Conservation (phyloP, 53 echinoderm and acorn worm species). For the Echinarachnius parma region DNA sequence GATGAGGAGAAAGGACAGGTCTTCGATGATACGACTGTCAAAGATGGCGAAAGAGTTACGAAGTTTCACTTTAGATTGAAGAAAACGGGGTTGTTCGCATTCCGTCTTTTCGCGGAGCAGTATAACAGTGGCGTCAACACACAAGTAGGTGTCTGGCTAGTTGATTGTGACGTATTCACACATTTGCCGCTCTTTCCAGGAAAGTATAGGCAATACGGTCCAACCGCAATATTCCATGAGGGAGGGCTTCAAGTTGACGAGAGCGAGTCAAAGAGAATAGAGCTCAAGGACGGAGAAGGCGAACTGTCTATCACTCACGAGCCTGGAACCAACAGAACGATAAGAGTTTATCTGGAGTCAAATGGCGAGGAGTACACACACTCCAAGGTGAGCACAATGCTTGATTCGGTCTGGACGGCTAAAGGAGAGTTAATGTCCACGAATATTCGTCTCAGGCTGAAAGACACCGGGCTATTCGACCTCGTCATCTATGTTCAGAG, state of each 20-base stretch:
- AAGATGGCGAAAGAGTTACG: background rate
- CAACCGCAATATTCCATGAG: background rate
- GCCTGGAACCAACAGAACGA: background rate
- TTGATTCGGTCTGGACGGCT: background rate
- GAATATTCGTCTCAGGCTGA: background rate
- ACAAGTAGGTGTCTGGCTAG: slow-evolving; percentile 18
- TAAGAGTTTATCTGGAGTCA: slow-evolving; percentile 1
- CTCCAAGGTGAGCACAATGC: background rate
- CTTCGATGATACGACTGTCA: slow-evolving; percentile 5
- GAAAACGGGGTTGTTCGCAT: slow-evolving; percentile 5
- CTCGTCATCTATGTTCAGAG: slow-evolving; percentile 1
- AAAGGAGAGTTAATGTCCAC: background rate
- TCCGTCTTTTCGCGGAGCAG: slow-evolving; percentile 25
- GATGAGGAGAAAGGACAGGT: background rate
- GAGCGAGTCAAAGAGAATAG: background rate
- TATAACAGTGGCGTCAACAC: background rate
- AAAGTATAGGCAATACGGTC: background rate
- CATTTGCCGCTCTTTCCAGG: background rate
- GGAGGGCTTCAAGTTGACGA: slow-evolving; percentile 4
- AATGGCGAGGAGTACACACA: background rate
- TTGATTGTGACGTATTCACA: background rate
- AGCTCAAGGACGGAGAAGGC: slow-evolving; percentile 11
- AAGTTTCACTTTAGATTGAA: slow-evolving; percentile 6
- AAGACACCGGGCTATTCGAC: slow-evolving; percentile 1
- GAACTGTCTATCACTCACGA: slow-evolving; percentile 6